Conservation (phyloP, 2,113 vertebrate genomes). For the Macrotis lagotis region DNA sequence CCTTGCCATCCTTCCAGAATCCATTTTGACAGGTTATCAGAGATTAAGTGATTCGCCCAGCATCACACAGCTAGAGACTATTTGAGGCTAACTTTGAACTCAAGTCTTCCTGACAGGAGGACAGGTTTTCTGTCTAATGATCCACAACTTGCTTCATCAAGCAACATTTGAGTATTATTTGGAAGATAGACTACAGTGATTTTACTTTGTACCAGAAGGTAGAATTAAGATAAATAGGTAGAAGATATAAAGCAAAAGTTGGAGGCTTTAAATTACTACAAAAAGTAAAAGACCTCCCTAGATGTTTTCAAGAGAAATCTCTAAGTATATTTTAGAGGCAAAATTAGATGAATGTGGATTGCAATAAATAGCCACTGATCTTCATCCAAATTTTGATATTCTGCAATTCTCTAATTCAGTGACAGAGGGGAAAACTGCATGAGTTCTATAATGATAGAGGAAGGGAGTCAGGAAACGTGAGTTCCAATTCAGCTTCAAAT, state of each 20-base stretch:
- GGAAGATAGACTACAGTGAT: background rate
- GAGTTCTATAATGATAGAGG: background rate
- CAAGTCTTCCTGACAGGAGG: background rate
- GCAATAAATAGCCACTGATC: background rate
- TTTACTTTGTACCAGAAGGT: background rate
- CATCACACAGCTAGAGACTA: background rate
- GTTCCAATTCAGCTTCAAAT: no score
- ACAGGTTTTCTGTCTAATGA: background rate
- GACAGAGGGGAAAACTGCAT: background rate
- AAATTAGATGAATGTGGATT: background rate
- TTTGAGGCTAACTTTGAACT: background rate
- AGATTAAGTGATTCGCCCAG: background rate
- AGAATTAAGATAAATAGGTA: background rate
- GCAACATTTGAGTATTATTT: background rate
- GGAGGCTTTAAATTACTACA: background rate
- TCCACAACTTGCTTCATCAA: background rate
- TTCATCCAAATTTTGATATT: background rate
- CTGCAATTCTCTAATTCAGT: background rate
- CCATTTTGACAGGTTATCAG: background rate
- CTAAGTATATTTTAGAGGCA: background rate
- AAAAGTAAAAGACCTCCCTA: background rate
- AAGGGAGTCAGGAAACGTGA: background rate
- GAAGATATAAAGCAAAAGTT: background rate
- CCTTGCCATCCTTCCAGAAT: no score
- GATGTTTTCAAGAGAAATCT: background rate